Base-by-base conservation (phyloP, 2,113 vertebrate genomes). In the Rhinolophus ferrumequinum region DNA sequence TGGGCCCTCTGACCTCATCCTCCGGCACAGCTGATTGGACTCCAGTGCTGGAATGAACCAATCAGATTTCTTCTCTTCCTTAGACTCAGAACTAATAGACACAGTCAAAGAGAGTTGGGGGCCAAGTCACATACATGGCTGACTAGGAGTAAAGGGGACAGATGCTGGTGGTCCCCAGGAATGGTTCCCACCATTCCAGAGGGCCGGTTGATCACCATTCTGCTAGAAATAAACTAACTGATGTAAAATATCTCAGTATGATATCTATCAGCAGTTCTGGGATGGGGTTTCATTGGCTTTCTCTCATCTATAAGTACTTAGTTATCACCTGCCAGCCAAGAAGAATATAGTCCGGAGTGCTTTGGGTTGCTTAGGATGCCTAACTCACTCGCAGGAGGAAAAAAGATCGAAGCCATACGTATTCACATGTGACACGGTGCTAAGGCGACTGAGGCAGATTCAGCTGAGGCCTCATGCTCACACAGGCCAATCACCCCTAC, bases 271-370 rank as follows among this genome's bases (percentile, higher is more conserved):
- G 90, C 69, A 85, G 72, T 93, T 93, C n/a, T 69, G 64, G 16
- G 58, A 80, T 82, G 62, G 28, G 80, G 56, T 15, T 81, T 94
- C 66, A 86, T 52, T 83, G 77, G 41, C 35, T 92, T 91, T 82
- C 80, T 89, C 38, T 96, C 79, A 73, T 82, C 69, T 83, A 8
- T 62, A 95, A 72, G 82, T 93, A 93, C 75, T 94, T 90, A 95
- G 97, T 90, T 86, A 97, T 93, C 73, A 94, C 67, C 67, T 95
- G 84, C 54, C 84, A 95, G 88, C 60, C 16, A 90, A 77, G 75
- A 93, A 86, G 54, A 90, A 95, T 88, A 47, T 54, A 94, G 24
- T 82, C 79, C 60, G 50, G 11, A 72, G n/a, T 81, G n/a, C 56
- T 88, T 70, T 60, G 38, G 19, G 79, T 91, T 87, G 38, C 79